Conservation (phyloP, 2,888 invertebrate species). For the Ophion slaviceki region DNA sequence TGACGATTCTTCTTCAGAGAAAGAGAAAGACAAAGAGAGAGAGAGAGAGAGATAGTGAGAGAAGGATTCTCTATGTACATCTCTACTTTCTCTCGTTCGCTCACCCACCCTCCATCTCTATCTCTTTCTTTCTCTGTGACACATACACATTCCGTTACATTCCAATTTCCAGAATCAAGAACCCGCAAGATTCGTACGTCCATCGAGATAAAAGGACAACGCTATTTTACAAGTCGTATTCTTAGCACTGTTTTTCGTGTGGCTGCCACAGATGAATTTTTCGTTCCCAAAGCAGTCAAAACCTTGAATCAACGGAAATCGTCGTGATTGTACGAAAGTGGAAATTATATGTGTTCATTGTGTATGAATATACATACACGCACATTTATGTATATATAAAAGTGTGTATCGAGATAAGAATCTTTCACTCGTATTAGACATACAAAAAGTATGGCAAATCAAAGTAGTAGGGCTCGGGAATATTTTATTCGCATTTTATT, state of each 20-base stretch:
- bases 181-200: neutral
- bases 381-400: neutral
- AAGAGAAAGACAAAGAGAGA: neutral
- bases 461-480: too few species aligned
- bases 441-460: too few species aligned
- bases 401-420: neutral
- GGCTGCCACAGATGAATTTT: neutral
- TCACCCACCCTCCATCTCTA: neutral
- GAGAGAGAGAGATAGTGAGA: neutral
- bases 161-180: neutral
- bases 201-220: neutral
- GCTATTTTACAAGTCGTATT: neutral
- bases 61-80: neutral
- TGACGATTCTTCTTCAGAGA: slow-evolving; percentile 27
- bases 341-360: neutral
- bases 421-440: too few species aligned
- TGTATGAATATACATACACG: neutral
- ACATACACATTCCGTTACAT: neutral
- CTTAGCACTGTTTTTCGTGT: neutral
- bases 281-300: neutral
- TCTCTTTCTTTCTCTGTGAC: neutral
- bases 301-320: neutral
- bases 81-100: neutral
- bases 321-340: neutral
- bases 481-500: too few species aligned